Conservation (phyloP, 2,797 vertebrate species). For the Dallia pectoralis region DNA sequence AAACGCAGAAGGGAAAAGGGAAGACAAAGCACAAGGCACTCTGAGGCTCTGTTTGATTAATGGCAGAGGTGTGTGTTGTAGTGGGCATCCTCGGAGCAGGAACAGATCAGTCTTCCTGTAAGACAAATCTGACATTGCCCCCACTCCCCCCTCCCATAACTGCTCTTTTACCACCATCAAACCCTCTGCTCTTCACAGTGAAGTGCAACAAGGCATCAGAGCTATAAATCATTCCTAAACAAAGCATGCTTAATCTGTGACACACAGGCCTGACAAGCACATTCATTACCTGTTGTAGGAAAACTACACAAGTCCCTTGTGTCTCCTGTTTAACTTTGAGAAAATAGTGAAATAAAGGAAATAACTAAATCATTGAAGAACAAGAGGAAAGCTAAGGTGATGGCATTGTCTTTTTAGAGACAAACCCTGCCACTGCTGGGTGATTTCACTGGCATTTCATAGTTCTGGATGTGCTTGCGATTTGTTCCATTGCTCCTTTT, state of each 20-base stretch:
- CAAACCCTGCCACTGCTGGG: constrained; percentile 68
- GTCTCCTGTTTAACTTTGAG: constrained; percentile 76
- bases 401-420: constrained; percentile 65
- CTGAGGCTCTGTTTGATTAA: constrained; percentile 78
- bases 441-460: constrained; percentile 67
- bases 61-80: constrained; percentile 80
- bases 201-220: constrained; percentile 67
- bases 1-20: constrained; percentile 52
- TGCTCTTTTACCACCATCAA: constrained; percentile 70
- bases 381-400: constrained; percentile 54
- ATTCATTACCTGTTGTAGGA: constrained; percentile 77
- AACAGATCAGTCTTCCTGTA: constrained; percentile 82
- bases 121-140: constrained; percentile 78
- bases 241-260: constrained; percentile 83
- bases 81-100: constrained; percentile 77
- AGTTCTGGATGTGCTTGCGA: constrained; percentile 67
- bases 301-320: constrained; percentile 64
- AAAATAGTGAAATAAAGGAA: constrained; percentile 55
- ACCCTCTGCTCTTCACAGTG: constrained; percentile 69
- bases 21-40: constrained; percentile 66
- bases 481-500: constrained; percentile 67
- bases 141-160: constrained; percentile 48
- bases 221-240: constrained; percentile 87
- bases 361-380: constrained; percentile 62
- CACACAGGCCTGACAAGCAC: constrained; percentile 68